These are phyloP conservation scores for Myotis pilosus DNA, from an alignment of 2,797 vertebrate genomes.

Conservation along the genomic window DNA sequence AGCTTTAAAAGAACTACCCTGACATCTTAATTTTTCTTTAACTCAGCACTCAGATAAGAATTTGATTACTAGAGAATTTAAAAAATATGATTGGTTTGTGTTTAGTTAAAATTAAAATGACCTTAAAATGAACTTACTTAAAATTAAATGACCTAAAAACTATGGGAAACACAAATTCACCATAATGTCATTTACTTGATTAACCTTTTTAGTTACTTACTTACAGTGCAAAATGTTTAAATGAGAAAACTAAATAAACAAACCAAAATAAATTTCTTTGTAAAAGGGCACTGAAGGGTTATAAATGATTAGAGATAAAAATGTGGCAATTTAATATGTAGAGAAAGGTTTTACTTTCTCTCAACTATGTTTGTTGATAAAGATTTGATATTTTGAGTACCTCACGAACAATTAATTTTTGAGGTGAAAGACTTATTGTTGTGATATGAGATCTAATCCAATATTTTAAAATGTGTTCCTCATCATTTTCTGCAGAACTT, in stretches of 20 bases:
- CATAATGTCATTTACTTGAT: neutral
- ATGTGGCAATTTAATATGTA: neutral
- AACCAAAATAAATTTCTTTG: neutral
- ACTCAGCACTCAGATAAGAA: neutral
- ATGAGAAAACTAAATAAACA: neutral
- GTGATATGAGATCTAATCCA: neutral
- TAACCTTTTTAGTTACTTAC: neutral
- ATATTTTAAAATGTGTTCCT: neutral
- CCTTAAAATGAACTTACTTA: neutral
- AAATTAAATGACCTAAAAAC: neutral
- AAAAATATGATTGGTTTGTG: neutral
- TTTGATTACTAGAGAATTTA: neutral
- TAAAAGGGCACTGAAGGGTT: accelerated
- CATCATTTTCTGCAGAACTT: neutral
- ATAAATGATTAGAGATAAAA: neutral
- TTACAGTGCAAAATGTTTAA: neutral
- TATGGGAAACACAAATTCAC: neutral
- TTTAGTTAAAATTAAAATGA: neutral
- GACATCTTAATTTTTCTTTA: neutral
- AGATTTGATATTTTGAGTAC: neutral
- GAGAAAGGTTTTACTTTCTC: neutral
- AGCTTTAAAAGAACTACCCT: neutral
- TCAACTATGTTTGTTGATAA: neutral
- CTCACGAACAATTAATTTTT: neutral
- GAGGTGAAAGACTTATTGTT: neutral